phyloP scores from a whole-genome alignment of 2,888 invertebrate genomes.

The Orchesella flavescens region DNA sequence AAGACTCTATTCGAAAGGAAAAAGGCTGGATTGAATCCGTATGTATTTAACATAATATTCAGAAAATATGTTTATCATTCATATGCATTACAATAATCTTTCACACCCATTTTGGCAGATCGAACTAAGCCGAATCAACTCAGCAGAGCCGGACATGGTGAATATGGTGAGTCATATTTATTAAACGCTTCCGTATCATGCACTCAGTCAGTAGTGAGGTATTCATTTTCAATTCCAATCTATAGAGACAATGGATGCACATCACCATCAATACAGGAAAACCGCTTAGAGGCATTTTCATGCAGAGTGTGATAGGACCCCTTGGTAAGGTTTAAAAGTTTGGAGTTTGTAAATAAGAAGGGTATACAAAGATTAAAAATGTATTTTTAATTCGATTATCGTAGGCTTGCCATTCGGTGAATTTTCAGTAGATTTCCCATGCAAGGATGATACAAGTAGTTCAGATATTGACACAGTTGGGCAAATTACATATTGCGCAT shows the following conservation, averaged over 20 bases:
- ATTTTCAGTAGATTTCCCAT: slow-evolving; percentile 42
- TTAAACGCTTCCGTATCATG: no score
- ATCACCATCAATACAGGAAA: not conserved
- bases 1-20: not conserved
- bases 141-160: not conserved
- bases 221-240: no score
- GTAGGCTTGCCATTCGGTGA: slow-evolving; percentile 30
- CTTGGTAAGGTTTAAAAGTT: slow-evolving; percentile 19
- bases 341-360: no score
- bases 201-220: no score
- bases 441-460: not conserved
- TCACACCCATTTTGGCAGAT: not conserved
- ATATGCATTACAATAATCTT: not conserved
- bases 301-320: slow-evolving; percentile 19
- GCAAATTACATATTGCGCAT: slow-evolving; percentile 5
- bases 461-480: not conserved
- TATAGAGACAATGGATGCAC: slow-evolving; percentile 31
- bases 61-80: not conserved
- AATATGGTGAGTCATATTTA: no score
- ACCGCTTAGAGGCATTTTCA: not conserved
- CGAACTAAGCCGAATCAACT: not conserved
- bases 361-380: not conserved
- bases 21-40: not conserved
- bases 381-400: no score
- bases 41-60: no score